A percentile compares a stretch with the other conserved stretches of the same genome.
Evolutionary conservation across 1,140 invertebrate species (phyloP).

Genomic region (Melipona quadrifasciata): DNA sequence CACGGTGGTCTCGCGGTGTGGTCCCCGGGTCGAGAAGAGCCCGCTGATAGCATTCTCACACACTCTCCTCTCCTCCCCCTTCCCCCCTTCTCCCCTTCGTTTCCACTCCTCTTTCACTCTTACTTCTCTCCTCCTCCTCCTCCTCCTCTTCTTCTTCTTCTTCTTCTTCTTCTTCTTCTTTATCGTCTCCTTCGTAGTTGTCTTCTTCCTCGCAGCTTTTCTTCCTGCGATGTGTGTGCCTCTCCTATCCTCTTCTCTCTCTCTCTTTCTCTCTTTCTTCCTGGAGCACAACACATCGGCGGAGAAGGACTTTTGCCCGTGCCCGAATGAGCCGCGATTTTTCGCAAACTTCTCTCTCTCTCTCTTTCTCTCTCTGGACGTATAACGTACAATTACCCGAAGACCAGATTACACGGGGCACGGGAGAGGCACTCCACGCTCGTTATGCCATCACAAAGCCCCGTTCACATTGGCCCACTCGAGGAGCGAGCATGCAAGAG

Average conservation of each 20-base stretch:
- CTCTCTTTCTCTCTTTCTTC: conserved; percentile 23
- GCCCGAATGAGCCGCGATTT: conserved; percentile 76
- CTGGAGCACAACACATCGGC: conserved; percentile 36
- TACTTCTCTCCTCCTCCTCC: background rate
- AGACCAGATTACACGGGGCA: conserved; percentile 79
- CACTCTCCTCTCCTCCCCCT: conserved; percentile 49
- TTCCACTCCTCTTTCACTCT: conserved; percentile 19
- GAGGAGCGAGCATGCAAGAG: conserved; percentile 48
- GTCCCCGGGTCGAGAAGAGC: conserved; percentile 70
- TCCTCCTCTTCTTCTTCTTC: background rate
- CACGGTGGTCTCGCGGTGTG: conserved; percentile 76
- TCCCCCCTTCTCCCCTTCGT: conserved; percentile 18
- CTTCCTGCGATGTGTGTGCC: background rate
- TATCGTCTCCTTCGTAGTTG: conserved; percentile 22
- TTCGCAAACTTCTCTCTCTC: conserved; percentile 71
- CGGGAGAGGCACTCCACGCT: conserved; percentile 72
- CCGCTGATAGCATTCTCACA: conserved; percentile 74
- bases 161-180: background rate
- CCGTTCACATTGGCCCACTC: conserved; percentile 69
- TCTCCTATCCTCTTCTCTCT: background rate
- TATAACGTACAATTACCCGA: conserved; percentile 80
- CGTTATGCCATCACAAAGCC: conserved; percentile 69
- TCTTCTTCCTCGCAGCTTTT: conserved; percentile 33
- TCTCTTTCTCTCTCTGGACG: conserved; percentile 61
- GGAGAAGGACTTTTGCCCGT: conserved; percentile 44